Percentiles rank a stretch among this genome's conserved stretches.
phyloP scores from a whole-genome alignment of 2,797 vertebrate species.

The Rachycentron canadum region DNA sequence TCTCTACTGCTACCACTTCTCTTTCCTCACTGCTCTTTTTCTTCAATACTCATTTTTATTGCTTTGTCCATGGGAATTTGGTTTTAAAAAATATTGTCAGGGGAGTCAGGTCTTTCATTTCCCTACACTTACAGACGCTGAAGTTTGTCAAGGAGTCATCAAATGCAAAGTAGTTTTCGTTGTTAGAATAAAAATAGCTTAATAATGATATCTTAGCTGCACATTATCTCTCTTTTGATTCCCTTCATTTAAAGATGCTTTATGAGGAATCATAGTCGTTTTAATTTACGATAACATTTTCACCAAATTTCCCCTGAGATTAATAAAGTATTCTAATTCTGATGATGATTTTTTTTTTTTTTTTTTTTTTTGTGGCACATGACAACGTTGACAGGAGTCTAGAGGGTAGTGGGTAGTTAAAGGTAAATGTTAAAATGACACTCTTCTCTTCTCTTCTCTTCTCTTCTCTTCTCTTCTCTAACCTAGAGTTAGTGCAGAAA shows the following conservation, averaged over 20 bases:
- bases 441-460: neutral
- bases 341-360: neutral
- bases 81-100: constrained; percentile 30
- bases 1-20: constrained; percentile 68
- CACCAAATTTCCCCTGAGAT: no score
- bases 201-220: neutral
- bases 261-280: neutral
- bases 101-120: neutral
- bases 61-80: neutral
- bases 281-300: no score
- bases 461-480: constrained; percentile 10
- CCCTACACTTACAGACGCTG: neutral
- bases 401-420: neutral
- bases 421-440: constrained; percentile 2
- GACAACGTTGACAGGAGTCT: neutral
- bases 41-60: constrained; percentile 16
- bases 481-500: neutral
- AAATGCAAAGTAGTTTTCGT: constrained; percentile 3
- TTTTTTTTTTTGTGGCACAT: neutral
- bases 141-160: constrained; percentile 7
- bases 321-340: no score
- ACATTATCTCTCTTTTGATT: neutral
- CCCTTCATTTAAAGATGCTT: neutral
- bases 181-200: neutral
- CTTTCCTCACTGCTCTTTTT: constrained; percentile 39